Conservation (phyloP, 2,888 invertebrate genomes). For the Chydorus sphaericus region DNA sequence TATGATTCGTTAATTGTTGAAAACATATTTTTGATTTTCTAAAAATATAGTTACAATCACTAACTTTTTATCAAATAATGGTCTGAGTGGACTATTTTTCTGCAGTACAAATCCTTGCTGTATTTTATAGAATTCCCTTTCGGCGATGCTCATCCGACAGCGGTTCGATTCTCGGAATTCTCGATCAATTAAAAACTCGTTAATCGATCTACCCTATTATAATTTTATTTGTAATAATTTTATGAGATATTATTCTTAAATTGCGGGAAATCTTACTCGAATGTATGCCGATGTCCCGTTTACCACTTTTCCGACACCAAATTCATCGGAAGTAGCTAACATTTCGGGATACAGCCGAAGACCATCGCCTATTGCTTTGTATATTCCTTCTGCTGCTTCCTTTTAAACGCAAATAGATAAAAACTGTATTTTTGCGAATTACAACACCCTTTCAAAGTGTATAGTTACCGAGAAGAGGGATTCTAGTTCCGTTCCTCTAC, state of each 20-base stretch:
- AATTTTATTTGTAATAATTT: neutral
- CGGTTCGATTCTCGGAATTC: neutral
- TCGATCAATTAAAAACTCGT: neutral
- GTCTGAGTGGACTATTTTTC: neutral
- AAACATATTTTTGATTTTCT: neutral
- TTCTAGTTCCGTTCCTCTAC: constrained; percentile 3
- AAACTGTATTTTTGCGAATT: neutral
- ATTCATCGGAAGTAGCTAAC: neutral
- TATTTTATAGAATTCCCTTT: neutral
- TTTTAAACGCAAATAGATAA: neutral
- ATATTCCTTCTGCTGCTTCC: constrained; percentile 2
- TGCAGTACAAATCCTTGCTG: neutral
- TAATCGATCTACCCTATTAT: neutral
- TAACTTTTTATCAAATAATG: neutral
- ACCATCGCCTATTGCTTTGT: constrained; percentile 3
- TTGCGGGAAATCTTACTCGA: neutral
- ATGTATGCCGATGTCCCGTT: neutral
- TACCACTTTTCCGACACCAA: neutral
- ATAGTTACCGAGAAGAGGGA: neutral
- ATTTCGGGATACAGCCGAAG: neutral
- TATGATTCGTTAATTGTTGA: neutral
- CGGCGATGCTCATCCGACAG: neutral
- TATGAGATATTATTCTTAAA: too few relatives aligned
- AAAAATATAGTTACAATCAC: too few relatives aligned
- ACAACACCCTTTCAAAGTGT: too few relatives aligned